These are phyloP conservation scores for Tinea pellionella DNA, from an alignment of 2,888 invertebrate species.

Conservation along the genomic window DNA sequence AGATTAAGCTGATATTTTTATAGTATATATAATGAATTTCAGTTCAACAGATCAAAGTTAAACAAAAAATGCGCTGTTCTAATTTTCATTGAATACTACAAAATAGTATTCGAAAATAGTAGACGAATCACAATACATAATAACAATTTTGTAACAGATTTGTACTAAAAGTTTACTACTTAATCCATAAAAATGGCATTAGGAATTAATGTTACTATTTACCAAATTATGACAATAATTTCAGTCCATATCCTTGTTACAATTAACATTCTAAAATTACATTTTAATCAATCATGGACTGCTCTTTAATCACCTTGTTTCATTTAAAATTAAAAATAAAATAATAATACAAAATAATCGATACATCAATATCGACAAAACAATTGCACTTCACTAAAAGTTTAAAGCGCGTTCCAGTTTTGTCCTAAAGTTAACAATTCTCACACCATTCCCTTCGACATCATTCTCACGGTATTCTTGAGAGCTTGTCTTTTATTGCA, in stretches of 20 bases:
- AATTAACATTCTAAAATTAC: not conserved
- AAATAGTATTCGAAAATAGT: too few species aligned
- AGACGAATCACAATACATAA: not conserved
- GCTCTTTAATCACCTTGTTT: not conserved
- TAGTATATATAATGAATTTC: too few species aligned
- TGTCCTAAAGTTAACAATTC: not conserved
- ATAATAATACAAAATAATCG: not conserved
- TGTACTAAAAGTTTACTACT: not conserved
- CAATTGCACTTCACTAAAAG: not conserved
- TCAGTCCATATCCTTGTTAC: constrained; percentile 2
- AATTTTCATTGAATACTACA: too few species aligned
- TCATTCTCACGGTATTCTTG: constrained; percentile 97
- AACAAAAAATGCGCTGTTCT: too few species aligned
- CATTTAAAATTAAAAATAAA: constrained; percentile 1
- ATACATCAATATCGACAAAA: not conserved
- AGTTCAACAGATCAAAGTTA: too few species aligned
- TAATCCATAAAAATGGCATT: not conserved
- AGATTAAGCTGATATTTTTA: too few species aligned
- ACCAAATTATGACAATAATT: not conserved
- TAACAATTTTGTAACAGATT: not conserved
- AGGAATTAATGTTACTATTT: not conserved
- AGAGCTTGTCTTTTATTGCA: constrained; percentile 98
- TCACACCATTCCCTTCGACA: constrained; percentile 86
- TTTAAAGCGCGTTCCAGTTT: constrained; percentile 1
- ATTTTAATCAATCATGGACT: not conserved